phyloP scores from a whole-genome alignment of 2,888 invertebrate genomes.

The Listrodromus nycthemerus region DNA sequence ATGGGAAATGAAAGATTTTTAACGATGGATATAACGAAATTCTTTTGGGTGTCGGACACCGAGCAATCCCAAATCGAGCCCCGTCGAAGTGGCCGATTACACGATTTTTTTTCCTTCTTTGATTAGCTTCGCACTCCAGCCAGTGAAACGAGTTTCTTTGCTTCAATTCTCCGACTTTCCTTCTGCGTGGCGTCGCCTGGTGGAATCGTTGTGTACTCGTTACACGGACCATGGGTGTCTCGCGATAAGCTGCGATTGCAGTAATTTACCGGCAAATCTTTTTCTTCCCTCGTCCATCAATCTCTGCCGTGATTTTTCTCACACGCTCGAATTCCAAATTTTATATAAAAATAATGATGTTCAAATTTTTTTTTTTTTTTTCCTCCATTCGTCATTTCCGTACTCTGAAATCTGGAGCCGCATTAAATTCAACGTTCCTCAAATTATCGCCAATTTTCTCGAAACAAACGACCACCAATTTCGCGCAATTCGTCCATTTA shows the following conservation, averaged over 20 bases:
- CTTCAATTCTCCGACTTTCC: constrained; percentile 25
- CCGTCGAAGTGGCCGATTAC: constrained; percentile 3
- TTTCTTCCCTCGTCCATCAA: neutral
- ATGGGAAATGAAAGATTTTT: neutral
- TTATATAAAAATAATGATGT: neutral
- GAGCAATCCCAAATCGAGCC: constrained; percentile 5
- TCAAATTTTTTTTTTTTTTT: too few relatives aligned
- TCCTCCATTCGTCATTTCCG: too few relatives aligned
- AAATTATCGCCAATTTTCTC: too few relatives aligned
- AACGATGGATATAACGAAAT: neutral
- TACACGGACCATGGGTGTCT: constrained; percentile 2
- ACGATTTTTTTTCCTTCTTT: constrained; percentile 3
- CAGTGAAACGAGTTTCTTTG: constrained; percentile 29
- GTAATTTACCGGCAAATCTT: neutral
- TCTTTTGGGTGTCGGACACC: constrained; percentile 3
- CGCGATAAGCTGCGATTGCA: neutral
- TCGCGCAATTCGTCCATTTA: too few relatives aligned
- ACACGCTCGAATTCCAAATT: too few relatives aligned
- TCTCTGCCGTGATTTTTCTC: neutral
- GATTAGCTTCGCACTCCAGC: constrained; percentile 13
- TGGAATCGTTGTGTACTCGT: constrained; percentile 48
- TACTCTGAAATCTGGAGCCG: too few relatives aligned
- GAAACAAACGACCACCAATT: too few relatives aligned
- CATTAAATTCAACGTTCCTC: too few relatives aligned
- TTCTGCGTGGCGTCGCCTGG: constrained; percentile 61